Conservation (phyloP, 2,888 invertebrate genomes). For the Chymomyza procnemis region DNA sequence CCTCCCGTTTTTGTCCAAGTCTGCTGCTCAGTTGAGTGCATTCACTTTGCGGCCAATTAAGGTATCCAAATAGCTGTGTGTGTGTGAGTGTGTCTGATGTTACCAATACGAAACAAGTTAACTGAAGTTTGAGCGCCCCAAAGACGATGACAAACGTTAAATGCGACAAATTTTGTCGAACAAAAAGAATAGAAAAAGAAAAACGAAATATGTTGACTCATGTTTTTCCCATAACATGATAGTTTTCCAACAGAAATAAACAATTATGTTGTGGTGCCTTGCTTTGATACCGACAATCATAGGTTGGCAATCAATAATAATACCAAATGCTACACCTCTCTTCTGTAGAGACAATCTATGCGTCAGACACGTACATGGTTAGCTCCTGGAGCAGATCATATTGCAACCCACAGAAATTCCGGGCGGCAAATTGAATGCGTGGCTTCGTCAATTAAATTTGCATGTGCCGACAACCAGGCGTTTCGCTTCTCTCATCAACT, state of each 20-base stretch:
- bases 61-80: slow-evolving; percentile 30
- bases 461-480: background rate
- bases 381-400: background rate
- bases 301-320: slow-evolving; percentile 49
- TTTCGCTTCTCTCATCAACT: background rate
- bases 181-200: slow-evolving; percentile 12
- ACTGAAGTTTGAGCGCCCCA: slow-evolving; percentile 26
- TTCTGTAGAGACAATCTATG: slow-evolving; percentile 8
- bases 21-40: slow-evolving; percentile 22
- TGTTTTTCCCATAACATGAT: slow-evolving; percentile 48
- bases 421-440: background rate
- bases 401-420: slow-evolving; percentile 3
- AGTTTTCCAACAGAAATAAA: slow-evolving; percentile 19
- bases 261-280: slow-evolving; percentile 20
- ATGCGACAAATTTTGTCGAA: slow-evolving; percentile 22
- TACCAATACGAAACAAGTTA: slow-evolving; percentile 43
- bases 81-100: background rate
- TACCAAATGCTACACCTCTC: slow-evolving; percentile 7
- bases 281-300: slow-evolving; percentile 3
- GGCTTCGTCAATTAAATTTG: slow-evolving; percentile 19
- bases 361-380: slow-evolving; percentile 36
- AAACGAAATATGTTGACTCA: slow-evolving; percentile 54
- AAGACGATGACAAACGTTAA: slow-evolving; percentile 47
- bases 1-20: background rate
- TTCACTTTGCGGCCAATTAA: slow-evolving; percentile 58